These are phyloP conservation scores for Ivindomyrus marchei DNA, from an alignment of 2,113 vertebrate species.

Conservation along the genomic window DNA sequence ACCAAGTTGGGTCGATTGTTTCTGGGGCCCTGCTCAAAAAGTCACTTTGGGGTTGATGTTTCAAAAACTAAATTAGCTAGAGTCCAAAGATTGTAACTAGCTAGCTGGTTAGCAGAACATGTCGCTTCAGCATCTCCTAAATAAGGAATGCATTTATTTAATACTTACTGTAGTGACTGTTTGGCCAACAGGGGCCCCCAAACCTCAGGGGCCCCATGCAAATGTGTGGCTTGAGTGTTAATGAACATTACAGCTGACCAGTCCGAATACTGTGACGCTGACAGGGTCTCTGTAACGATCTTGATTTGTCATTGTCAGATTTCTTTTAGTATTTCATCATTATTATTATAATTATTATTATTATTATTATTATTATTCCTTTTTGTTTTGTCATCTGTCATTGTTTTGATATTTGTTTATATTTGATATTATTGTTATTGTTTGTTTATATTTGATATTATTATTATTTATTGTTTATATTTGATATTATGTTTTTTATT, in stretches of 20 bases:
- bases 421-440: too few relatives aligned
- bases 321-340: background rate
- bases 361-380: background rate
- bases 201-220: background rate
- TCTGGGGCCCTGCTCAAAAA: background rate
- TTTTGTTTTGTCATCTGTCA: constrained; percentile 26
- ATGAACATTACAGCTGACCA: background rate
- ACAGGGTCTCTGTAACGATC: background rate
- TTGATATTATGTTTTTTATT: background rate
- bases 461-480: too few relatives aligned
- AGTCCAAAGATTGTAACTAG: background rate
- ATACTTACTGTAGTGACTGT: background rate
- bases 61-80: background rate
- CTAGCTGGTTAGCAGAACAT: background rate
- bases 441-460: too few relatives aligned
- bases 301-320: background rate
- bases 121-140: background rate
- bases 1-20: too few relatives aligned
- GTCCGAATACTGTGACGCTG: background rate
- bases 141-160: background rate
- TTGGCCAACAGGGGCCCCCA: background rate
- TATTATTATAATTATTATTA: background rate
- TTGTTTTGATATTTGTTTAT: constrained; percentile 25
- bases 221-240: background rate
- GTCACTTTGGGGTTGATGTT: background rate